A percentile compares a stretch with the other conserved stretches of the same genome.
Evolutionary conservation across 2,113 vertebrate genomes (phyloP).

Genomic region (Crotalus viridis): DNA sequence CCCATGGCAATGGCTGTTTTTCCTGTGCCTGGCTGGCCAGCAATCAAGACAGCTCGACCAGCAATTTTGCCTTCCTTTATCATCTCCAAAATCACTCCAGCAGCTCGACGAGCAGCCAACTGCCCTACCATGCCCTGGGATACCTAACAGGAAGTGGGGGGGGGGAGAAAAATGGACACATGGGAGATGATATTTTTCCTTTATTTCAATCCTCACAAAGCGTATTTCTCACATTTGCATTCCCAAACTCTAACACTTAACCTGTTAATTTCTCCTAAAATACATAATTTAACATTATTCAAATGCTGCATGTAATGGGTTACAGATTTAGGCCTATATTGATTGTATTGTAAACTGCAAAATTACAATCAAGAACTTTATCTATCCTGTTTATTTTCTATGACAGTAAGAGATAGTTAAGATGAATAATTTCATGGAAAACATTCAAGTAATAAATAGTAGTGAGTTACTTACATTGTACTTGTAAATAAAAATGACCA

Average conservation of each 20-base stretch:
- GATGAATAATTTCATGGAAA: neutral
- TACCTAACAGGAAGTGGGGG: conserved; percentile 67
- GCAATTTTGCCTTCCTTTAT: conserved; percentile 93
- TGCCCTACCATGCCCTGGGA: conserved; percentile 94
- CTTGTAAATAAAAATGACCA: neutral
- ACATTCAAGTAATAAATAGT: neutral
- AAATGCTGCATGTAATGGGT: neutral
- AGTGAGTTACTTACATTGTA: neutral
- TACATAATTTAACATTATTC: neutral
- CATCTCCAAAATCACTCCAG: conserved; percentile 89
- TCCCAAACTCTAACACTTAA: neutral
- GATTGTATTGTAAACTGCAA: neutral
- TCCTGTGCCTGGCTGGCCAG: conserved; percentile 89
- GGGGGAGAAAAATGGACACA: neutral
- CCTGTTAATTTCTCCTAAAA: neutral
- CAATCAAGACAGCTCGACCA: conserved; percentile 87
- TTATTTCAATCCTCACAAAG: neutral
- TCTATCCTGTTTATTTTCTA: neutral
- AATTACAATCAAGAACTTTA: neutral
- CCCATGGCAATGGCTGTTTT: conserved; percentile 95
- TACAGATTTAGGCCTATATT: neutral
- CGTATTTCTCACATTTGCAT: neutral
- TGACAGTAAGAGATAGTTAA: neutral
- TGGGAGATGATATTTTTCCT: neutral
- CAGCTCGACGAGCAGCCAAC: conserved; percentile 85